Base-by-base conservation (phyloP, 2,113 vertebrate genomes). In the Oreochromis spilurus region DNA sequence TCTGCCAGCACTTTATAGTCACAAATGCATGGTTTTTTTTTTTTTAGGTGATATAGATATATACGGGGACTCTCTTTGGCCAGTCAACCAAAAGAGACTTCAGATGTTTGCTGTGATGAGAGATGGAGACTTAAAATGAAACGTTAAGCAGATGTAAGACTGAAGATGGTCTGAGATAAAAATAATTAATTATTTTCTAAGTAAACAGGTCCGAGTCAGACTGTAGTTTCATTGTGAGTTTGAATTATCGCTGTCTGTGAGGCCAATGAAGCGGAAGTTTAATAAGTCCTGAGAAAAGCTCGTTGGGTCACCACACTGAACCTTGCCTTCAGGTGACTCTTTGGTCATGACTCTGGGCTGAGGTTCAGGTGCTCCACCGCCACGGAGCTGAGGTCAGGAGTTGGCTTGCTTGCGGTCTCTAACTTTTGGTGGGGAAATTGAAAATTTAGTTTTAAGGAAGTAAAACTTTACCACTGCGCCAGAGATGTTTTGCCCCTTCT, bases 171-270 rank as follows among this genome's bases (percentile, higher is more conserved):
- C 17, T 50, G 12, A 45, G 12, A 72, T 72, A 72, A 72, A 72
- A 72, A 17, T 29, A 17, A 26, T 16, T 26, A 24, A 16, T 48
- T 29, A 26, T 72, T 16, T 43, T 72, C 38, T 12, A 31, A 77
- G 70, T 77, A 81, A 57, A 36, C 21, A 5, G 13, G 55, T 34
- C 26, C 14, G 29, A 52, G 26, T 77, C 72, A 52, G 31, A 24
- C 53, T 65, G 9, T 45, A n/a, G 79, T 93, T 91, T 91, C 79
- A 67, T 54, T 89, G 87, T 82, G 90, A 92, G 58, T 90, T 82
- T 87, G 81, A 82, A 24, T 24, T 4, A 38, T 57, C 1, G 7
- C 55, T 31, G 70, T 91, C 48, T 93, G 91, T 89, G 85, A 89
- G 24, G 26, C 82, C 13, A 80, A 36, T 62, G 36, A 78, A 21